Evolutionary conservation across 2,888 invertebrate species (phyloP).

Genomic region (Nomada goodeniana): DNA sequence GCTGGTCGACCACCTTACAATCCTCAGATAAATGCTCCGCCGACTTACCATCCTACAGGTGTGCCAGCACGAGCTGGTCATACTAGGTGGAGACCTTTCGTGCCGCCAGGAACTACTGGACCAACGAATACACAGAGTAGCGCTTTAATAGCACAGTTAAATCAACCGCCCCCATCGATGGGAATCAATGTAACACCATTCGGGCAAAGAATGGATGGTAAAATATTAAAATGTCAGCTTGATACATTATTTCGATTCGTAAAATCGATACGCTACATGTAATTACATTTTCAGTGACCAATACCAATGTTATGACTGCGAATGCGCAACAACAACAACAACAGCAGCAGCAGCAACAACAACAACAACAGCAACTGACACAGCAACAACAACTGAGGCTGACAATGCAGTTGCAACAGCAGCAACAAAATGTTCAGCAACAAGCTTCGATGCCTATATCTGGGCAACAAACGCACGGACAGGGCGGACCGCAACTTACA

Average conservation of each 20-base stretch:
- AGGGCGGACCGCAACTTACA: conserved; percentile 77
- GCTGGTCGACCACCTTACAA: conserved; percentile 81
- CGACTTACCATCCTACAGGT: conserved; percentile 84
- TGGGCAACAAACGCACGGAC: conserved; percentile 76
- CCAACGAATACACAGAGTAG: conserved; percentile 84
- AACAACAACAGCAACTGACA: conserved; percentile 77
- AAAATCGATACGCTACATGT: conserved; percentile 27
- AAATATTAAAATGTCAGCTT: conserved; percentile 11
- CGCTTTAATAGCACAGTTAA: conserved; percentile 87
- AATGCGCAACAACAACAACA: conserved; percentile 84
- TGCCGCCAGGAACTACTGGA: conserved; percentile 74
- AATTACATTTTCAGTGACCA: conserved; percentile 61
- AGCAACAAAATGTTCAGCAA: conserved; percentile 76
- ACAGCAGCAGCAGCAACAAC: conserved; percentile 79
- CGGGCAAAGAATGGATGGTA: conserved; percentile 84
- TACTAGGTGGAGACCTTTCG: conserved; percentile 79
- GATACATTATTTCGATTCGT: background rate
- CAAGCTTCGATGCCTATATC: conserved; percentile 82
- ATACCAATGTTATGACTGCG: conserved; percentile 78
- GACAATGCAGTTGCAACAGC: conserved; percentile 75
- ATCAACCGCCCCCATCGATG: conserved; percentile 86
- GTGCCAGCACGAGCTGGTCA: conserved; percentile 76
- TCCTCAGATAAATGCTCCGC: conserved; percentile 84
- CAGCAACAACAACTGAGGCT: conserved; percentile 77
- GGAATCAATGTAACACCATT: conserved; percentile 85